Percentiles rank a stretch among this genome's conserved stretches.
Conservation (phyloP, 2,797 vertebrate species). For the Antennarius maculatus region DNA sequence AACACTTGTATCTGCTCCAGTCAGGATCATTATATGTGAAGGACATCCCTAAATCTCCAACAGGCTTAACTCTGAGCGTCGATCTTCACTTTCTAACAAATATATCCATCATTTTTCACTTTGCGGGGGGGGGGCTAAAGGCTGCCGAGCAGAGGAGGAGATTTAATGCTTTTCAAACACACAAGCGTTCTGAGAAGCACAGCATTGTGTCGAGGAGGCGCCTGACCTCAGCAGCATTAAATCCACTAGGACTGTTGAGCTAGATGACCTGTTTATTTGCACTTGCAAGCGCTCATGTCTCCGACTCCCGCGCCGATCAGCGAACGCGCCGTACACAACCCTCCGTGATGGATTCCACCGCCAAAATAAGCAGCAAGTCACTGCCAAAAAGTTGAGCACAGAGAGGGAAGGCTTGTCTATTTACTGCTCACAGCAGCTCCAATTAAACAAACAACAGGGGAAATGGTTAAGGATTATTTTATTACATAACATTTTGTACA, state of each 20-base stretch:
- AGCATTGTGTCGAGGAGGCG: constrained; percentile 43
- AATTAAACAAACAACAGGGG: constrained; percentile 62
- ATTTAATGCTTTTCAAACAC: constrained; percentile 60
- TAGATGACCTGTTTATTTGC: constrained; percentile 78
- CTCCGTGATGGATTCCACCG: constrained; percentile 53
- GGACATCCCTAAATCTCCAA: constrained; percentile 8
- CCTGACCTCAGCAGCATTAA: constrained; percentile 31
- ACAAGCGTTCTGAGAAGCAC: constrained; percentile 47
- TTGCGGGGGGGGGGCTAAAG: constrained; percentile 39
- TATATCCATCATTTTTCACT: constrained; percentile 55
- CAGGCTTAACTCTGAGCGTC: constrained; percentile 1
- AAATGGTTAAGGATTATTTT: constrained; percentile 86
- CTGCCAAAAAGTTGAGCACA: constrained; percentile 61
- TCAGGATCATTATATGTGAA: background rate
- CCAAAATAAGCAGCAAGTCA: constrained; percentile 74
- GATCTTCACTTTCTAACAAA: constrained; percentile 51
- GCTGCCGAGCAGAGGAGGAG: constrained; percentile 46
- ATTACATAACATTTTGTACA: constrained; percentile 95
- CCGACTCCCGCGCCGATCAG: constrained; percentile 56
- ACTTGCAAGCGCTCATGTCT: constrained; percentile 60
- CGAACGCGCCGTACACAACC: constrained; percentile 56
- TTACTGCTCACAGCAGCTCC: constrained; percentile 53
- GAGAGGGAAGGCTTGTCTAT: constrained; percentile 57
- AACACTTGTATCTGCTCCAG: constrained; percentile 7
- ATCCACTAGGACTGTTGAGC: constrained; percentile 49